Evolutionary conservation across 2,113 vertebrate genomes (phyloP).

Genomic region (Psettodes erumei): DNA sequence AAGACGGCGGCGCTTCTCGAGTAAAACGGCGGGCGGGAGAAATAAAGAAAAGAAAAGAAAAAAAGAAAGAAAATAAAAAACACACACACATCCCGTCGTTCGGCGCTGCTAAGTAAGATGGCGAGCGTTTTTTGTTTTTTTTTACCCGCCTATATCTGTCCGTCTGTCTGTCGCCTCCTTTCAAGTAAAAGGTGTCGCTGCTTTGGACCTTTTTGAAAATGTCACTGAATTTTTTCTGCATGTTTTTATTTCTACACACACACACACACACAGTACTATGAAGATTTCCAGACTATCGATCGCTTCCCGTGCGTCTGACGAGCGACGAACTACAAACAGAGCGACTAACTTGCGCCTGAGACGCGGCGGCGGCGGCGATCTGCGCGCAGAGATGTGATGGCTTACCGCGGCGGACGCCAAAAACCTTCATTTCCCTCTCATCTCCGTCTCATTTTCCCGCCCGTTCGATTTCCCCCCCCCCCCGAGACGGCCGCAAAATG

Average conservation of each 20-base stretch:
- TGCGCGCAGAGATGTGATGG: conserved; percentile 45
- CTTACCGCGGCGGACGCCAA: conserved; percentile 55
- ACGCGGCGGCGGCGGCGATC: conserved; percentile 27
- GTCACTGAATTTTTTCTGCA: conserved; percentile 40
- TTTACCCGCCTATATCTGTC: conserved; percentile 10
- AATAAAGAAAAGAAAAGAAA: conserved; percentile 11
- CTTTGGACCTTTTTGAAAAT: conserved; percentile 66
- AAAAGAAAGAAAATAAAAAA: too few species aligned
- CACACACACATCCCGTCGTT: conserved; percentile 32
- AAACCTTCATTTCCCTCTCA: conserved; percentile 68
- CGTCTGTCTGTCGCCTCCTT: conserved; percentile 31
- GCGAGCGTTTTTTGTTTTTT: conserved; percentile 40
- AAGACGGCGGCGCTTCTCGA: conserved; percentile 53
- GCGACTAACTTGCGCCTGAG: conserved; percentile 2
- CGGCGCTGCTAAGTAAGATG: conserved; percentile 44
- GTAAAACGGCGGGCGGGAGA: conserved; percentile 38
- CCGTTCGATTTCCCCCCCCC: conserved; percentile 68
- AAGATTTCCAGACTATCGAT: conserved; percentile 1
- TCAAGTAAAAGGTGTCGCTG: conserved; percentile 44
- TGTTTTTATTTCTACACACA: conserved; percentile 5
- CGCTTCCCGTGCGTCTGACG: neutral
- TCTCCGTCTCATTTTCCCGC: conserved; percentile 73
- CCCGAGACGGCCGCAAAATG: conserved; percentile 61
- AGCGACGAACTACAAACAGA: conserved; percentile 1
- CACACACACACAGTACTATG: neutral